Conservation (phyloP, 2,888 invertebrate species). For the Zygothrica quintamaculata region DNA sequence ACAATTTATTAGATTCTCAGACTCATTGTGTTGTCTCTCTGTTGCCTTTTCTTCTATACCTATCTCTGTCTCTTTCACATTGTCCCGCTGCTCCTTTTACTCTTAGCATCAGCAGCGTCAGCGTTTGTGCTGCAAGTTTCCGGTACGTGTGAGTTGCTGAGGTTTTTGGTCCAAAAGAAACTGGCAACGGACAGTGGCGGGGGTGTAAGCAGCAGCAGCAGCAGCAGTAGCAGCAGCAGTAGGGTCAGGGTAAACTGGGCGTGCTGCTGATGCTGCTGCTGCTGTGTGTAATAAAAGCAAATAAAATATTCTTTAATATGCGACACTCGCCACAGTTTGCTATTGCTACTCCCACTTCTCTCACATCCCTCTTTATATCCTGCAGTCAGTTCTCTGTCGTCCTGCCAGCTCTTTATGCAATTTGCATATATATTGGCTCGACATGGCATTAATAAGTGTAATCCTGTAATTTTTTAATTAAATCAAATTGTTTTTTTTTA, state of each 20-base stretch:
- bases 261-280: no score
- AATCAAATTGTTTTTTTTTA: constrained; percentile 74
- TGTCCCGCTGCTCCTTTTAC: no score
- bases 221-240: not conserved
- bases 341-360: constrained; percentile 9
- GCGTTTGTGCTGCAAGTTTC: constrained; percentile 75
- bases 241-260: constrained; percentile 49
- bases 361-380: no score
- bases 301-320: constrained; percentile 80
- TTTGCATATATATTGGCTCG: constrained; percentile 82
- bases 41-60: no score
- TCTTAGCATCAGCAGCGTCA: no score
- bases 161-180: not conserved
- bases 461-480: constrained; percentile 83
- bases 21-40: constrained; percentile 54
- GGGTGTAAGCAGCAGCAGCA: no score
- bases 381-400: constrained; percentile 35
- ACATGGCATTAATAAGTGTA: constrained; percentile 80
- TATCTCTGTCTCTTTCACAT: no score
- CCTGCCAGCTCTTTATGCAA: constrained; percentile 53
- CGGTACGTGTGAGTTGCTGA: constrained; percentile 50
- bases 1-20: constrained; percentile 82
- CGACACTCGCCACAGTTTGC: constrained; percentile 70
- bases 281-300: constrained; percentile 75
- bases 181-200: not conserved